A percentile compares a stretch with the other conserved stretches of the same genome.
Conservation (phyloP, 2,888 invertebrate genomes). For the Cosmia trapezina region DNA sequence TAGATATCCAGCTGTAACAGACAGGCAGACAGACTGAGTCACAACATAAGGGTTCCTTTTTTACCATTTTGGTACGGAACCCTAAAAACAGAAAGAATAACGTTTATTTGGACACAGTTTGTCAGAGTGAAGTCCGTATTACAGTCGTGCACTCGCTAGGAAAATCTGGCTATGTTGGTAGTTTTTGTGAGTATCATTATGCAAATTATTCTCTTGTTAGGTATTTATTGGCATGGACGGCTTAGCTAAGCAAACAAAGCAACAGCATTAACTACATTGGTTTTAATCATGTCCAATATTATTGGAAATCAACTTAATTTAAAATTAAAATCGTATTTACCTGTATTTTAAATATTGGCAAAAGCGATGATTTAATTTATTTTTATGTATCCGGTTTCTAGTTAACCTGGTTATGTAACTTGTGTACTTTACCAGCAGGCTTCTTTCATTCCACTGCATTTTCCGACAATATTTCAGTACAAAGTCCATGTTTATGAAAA, state of each 20-base stretch:
- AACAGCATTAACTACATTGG: neutral
- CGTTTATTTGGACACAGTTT: neutral
- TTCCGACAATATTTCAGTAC: neutral
- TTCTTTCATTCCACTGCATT: neutral
- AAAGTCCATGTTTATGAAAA: conserved; percentile 3
- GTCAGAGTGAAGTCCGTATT: neutral
- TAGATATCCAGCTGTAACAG: no score
- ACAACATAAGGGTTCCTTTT: no score
- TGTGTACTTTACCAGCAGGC: conserved; percentile 1
- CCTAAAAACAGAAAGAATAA: no score
- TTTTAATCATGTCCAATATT: no score
- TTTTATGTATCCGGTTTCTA: neutral
- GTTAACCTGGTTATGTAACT: neutral
- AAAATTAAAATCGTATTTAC: neutral
- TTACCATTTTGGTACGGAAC: no score
- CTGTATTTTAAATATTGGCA: neutral
- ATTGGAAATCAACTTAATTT: neutral
- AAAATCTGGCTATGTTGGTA: neutral
- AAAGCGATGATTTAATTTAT: neutral
- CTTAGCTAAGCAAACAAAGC: neutral
- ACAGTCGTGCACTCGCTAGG: neutral
- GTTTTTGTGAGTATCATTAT: neutral
- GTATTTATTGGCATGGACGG: neutral
- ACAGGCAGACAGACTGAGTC: no score
- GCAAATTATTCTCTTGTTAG: neutral